Evolutionary conservation across 2,888 invertebrate genomes (phyloP), one percentile per base, ranked within the genome.

Genomic region (Callimorpha dominula): DNA sequence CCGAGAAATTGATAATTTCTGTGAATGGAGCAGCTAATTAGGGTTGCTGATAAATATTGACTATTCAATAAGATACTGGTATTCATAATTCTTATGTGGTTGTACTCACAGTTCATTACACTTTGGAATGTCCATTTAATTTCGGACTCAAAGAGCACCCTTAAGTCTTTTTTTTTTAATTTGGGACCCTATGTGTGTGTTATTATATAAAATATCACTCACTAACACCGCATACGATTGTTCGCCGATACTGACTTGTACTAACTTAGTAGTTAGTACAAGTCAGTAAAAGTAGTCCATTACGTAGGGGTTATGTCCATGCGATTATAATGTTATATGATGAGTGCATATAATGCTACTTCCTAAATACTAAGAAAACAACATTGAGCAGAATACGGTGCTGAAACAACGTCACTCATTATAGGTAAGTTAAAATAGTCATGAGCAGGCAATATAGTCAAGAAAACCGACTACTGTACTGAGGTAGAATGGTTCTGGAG

Each of bases 1-100:
- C 72, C 1, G 88, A 76, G 72, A 75, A 83, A 65, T 81, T 72
- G 20, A 83, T 50, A n/a, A 65, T 50, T 4, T 42, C 82, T 82
- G 82, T 50, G 76, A 78, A 76, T 50, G 63, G 9, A 65, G 52
- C 42, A 70, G 67, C 69, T 65, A 57, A 65, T 81, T 80, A 81
- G 71, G 3, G 60, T 46, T 60, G 15, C 31, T 60, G 20, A 68
- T 31, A 31, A n/a, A 54, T n/a, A 54, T 54, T 42, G 52, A 9
- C 31, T 17, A 40, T 14, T 31, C 60, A 12, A 14, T 12, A 31
- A 60, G 31, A 12, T 1, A 31, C 12, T 4, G 5, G 31, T 60
- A 6, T 2, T 60, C 31, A 60, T 60, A 60, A 31, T 14, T 11
- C 2, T 52, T 52, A 52, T 7, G 8, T n/a, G 2, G 54, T 57